Base-by-base conservation (phyloP, 2,797 vertebrate genomes). In the Remorina albescens region DNA sequence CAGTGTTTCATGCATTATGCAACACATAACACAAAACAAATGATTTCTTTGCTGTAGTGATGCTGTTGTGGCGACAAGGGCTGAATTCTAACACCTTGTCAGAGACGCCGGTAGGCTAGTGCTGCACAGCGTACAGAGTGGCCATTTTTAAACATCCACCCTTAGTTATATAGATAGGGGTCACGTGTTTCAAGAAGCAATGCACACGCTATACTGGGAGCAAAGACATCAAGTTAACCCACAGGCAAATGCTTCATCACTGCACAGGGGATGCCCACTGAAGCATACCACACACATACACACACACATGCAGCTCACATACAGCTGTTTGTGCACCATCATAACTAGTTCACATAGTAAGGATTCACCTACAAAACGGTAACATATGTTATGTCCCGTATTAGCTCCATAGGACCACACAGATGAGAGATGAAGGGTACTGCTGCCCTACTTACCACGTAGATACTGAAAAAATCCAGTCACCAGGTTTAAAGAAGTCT, bases 381-480 rank as follows among this genome's bases (percentile, higher is more conserved):
- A 62, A 62, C 88, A 85, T 82, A 68, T 81, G 72, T 77, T 86
- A 56, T 71, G 54, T 76, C 64, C 75, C 64, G 66, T 59, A 78
- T 71, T 74, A 71, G 75, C 66, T 47, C 19, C n/a, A 11, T 49
- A 66, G 49, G 65, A 79, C 70, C 60, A 78, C 74, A 64, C 58
- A 66, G 64, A 88, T 65, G 80, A 86, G 71, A 74, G 32, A 54
- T 47, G 42, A 39, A 58, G 58, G 53, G 1, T 54, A 66, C 72
- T 59, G 68, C 47, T 87, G 85, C 73, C 85, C 89, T 90, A 96
- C 96, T 96, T 95, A 97, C 96, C 96, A 54, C 93, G 95, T 8
- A 91, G 80, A 90, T 94, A 95, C 86, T 95, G 96, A 88, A 95
- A 95, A 90, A 95, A 94, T 84, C 95, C 95, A 28, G 96, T 95